A percentile compares a stretch with the other conserved stretches of the same genome.
These are phyloP conservation scores for Mercenaria mercenaria DNA, from an alignment of 1,140 invertebrate genomes.

Conservation along the genomic window DNA sequence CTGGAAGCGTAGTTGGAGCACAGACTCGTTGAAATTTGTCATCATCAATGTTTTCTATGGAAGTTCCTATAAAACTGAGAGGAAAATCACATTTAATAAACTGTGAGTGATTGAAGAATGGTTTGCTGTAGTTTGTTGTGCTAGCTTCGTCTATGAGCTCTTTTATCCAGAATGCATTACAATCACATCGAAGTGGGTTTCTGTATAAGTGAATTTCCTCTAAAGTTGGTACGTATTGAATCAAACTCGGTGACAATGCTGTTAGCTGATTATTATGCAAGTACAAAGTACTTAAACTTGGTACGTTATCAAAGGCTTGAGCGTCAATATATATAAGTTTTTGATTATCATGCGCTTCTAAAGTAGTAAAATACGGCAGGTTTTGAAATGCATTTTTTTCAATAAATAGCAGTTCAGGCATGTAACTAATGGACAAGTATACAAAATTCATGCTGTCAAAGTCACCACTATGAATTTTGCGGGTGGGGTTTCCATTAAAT, in stretches of 20 bases:
- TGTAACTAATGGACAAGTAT: constrained; percentile 83
- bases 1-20: constrained; percentile 82
- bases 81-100: constrained; percentile 84
- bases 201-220: constrained; percentile 84
- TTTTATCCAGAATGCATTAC: constrained; percentile 86
- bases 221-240: constrained; percentile 77
- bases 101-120: constrained; percentile 79
- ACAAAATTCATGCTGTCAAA: constrained; percentile 83
- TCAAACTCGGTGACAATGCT: constrained; percentile 81
- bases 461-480: constrained; percentile 79
- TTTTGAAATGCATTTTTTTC: constrained; percentile 85
- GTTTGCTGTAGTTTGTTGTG: constrained; percentile 52
- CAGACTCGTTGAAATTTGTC: constrained; percentile 80
- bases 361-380: constrained; percentile 80
- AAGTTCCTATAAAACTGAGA: constrained; percentile 70
- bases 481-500: constrained; percentile 79
- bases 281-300: constrained; percentile 82
- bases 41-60: constrained; percentile 80
- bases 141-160: constrained; percentile 65
- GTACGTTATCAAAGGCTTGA: constrained; percentile 83
- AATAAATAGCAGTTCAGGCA: constrained; percentile 83
- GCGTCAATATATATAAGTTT: constrained; percentile 85
- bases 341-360: constrained; percentile 85
- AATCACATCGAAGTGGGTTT: constrained; percentile 87
- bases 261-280: constrained; percentile 85